Conservation (phyloP, 2,113 vertebrate genomes). For the Machaerirhynchus nigripectus region DNA sequence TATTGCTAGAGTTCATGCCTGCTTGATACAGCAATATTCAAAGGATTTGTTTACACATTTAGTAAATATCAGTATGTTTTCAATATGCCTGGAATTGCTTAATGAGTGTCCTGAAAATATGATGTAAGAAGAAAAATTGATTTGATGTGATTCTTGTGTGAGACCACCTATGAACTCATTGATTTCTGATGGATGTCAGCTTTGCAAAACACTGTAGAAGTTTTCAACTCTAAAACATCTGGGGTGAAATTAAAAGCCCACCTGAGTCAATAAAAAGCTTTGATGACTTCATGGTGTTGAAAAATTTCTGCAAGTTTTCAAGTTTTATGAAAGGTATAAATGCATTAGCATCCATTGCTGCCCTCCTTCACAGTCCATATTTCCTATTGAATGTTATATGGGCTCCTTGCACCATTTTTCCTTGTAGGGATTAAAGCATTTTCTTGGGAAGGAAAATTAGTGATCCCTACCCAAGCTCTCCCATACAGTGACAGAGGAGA, state of each 20-base stretch:
- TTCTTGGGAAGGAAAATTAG: not conserved
- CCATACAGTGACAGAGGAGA: not conserved
- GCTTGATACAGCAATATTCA: not conserved
- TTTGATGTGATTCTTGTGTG: not conserved
- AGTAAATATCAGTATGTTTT: conserved; percentile 7
- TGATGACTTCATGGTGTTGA: not conserved
- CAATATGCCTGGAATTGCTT: conserved; percentile 11
- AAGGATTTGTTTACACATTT: conserved; percentile 13
- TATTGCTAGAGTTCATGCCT: not conserved
- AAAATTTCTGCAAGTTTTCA: not conserved
- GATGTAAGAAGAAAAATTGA: conserved; percentile 27
- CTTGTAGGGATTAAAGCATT: not conserved
- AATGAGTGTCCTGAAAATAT: conserved; percentile 7
- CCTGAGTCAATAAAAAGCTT: not conserved
- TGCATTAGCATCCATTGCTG: not conserved
- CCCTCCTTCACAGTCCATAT: not conserved
- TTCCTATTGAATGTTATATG: not conserved
- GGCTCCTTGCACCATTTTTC: not conserved
- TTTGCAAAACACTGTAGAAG: not conserved
- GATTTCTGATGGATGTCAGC: conserved; percentile 8
- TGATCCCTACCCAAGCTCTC: not conserved
- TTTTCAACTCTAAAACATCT: not conserved
- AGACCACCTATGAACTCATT: not conserved
- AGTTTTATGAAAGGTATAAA: not conserved
- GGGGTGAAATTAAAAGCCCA: not conserved